These are phyloP conservation scores for Enteromius trimaculatus DNA, from an alignment of 2,797 vertebrate genomes.

Conservation along the genomic window DNA sequence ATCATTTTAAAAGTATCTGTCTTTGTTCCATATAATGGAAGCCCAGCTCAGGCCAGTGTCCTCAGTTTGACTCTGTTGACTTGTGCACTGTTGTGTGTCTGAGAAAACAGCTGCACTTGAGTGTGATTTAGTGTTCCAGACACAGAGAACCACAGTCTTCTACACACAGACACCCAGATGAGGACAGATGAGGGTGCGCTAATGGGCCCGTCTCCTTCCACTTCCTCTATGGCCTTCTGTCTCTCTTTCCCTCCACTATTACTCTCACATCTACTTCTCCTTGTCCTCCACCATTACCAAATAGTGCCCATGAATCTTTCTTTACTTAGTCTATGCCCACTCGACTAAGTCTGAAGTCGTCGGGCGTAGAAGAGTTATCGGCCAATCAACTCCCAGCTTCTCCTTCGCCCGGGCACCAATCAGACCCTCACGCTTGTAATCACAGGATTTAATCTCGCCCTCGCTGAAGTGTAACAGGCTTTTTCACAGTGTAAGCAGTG, in stretches of 20 bases:
- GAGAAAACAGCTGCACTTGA: constrained; percentile 15
- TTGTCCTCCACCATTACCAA: constrained; percentile 38
- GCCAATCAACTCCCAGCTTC: constrained; percentile 30
- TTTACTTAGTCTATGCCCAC: constrained; percentile 31
- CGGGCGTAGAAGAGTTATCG: constrained; percentile 29
- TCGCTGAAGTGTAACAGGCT: constrained; percentile 35
- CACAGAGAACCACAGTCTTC: constrained; percentile 30
- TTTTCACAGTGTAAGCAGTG: constrained; percentile 37
- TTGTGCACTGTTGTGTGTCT: not conserved
- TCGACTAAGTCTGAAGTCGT: constrained; percentile 19
- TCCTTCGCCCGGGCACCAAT: not conserved
- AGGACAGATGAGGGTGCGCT: constrained; percentile 68
- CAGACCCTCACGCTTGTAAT: not conserved
- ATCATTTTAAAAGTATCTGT: not conserved
- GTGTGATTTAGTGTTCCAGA: constrained; percentile 41
- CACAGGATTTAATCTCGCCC: constrained; percentile 20
- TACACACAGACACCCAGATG: constrained; percentile 55
- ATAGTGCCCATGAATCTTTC: constrained; percentile 40
- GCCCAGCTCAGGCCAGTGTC: not conserved
- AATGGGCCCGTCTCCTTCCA: constrained; percentile 52
- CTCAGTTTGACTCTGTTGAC: constrained; percentile 6
- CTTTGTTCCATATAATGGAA: not conserved
- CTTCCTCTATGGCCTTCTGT: constrained; percentile 34
- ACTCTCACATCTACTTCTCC: constrained; percentile 39
- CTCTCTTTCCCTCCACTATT: not conserved